Evolutionary conservation across 64 coral and sea anemone genomes (phyloP).

Genomic region (Orbicella faveolata): DNA sequence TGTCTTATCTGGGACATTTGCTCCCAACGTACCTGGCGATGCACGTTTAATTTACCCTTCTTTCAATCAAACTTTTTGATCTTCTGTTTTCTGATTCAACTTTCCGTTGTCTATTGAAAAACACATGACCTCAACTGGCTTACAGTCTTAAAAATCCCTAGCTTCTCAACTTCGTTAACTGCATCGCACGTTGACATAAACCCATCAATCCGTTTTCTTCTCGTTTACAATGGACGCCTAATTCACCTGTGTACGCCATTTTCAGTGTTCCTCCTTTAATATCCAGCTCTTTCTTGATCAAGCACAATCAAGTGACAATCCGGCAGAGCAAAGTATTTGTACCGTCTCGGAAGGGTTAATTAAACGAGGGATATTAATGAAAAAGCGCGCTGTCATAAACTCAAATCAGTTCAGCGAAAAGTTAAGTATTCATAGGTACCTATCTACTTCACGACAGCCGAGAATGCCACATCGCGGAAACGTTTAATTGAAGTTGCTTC

Average conservation of each 20-base stretch:
- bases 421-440: background rate
- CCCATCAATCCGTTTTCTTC: background rate
- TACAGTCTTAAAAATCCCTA: background rate
- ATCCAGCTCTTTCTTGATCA: background rate
- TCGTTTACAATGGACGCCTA: background rate
- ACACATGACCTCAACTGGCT: background rate
- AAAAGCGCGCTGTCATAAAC: background rate
- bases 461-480: no score
- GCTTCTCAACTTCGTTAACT: background rate
- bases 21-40: background rate
- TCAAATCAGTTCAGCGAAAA: background rate
- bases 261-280: background rate
- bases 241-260: background rate
- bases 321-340: background rate
- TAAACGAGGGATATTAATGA: background rate
- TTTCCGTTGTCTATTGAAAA: background rate
- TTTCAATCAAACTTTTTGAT: background rate
- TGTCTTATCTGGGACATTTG: constrained; percentile 3
- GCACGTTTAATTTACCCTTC: background rate
- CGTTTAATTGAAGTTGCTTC: no score
- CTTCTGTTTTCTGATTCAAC: background rate
- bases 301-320: background rate
- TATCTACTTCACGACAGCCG: background rate
- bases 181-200: background rate
- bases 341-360: background rate